Percentiles rank a stretch among this genome's conserved stretches.
These are phyloP conservation scores for Nothocercus julius DNA, from an alignment of 2,113 vertebrate genomes.

Conservation along the genomic window DNA sequence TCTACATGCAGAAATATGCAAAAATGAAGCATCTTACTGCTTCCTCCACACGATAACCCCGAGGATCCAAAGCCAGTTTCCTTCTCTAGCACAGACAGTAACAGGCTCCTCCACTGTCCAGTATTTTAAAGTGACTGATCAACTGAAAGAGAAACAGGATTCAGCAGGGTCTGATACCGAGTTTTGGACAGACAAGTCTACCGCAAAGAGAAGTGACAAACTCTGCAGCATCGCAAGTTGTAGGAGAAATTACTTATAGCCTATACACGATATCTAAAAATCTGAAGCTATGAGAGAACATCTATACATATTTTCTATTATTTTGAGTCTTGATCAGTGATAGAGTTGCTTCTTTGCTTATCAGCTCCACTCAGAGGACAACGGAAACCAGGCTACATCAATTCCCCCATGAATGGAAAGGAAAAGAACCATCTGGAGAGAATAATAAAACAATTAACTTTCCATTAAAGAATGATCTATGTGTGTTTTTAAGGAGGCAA, in stretches of 20 bases:
- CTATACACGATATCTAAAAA: not conserved
- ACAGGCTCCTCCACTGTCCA: not conserved
- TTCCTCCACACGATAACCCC: not conserved
- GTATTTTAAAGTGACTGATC: not conserved
- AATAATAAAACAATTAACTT: conserved; percentile 83
- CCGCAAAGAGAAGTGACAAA: not conserved
- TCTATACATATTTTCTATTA: not conserved
- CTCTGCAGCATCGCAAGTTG: not conserved
- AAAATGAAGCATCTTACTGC: not conserved
- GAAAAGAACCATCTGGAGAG: conserved; percentile 80
- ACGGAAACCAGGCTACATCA: conserved; percentile 39
- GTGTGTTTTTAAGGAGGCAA: conserved; percentile 78
- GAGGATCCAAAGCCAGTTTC: not conserved
- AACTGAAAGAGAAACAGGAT: not conserved
- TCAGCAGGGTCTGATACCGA: not conserved
- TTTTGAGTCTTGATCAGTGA: not conserved
- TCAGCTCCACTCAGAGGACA: conserved; percentile 1
- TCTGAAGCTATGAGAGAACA: not conserved
- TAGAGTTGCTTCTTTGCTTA: conserved; percentile 12
- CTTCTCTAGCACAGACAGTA: not conserved
- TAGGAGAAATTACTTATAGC: not conserved
- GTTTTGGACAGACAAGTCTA: not conserved
- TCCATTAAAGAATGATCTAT: conserved; percentile 83
- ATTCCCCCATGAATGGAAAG: conserved; percentile 69
- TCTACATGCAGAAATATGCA: not conserved